A percentile compares a stretch with the other conserved stretches of the same genome.
These are phyloP conservation scores for Ploceus nigricollis DNA, from an alignment of 2,113 vertebrate genomes.

Conservation along the genomic window DNA sequence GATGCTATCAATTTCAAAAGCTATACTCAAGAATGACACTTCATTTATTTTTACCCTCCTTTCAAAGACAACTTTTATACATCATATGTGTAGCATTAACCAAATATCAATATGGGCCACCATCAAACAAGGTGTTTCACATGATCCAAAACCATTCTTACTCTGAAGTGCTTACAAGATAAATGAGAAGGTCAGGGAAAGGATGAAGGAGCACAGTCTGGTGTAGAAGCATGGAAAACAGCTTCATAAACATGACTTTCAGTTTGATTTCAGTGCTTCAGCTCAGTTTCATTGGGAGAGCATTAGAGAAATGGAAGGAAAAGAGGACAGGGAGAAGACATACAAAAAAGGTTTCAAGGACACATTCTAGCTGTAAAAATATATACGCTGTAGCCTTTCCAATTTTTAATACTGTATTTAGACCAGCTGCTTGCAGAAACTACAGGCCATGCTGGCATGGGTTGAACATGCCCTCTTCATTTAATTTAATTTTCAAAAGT, in stretches of 20 bases:
- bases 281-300: background rate
- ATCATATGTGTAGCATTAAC: background rate
- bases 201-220: background rate
- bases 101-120: constrained; percentile 7
- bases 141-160: background rate
- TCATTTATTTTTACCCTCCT: constrained; percentile 9
- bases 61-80: constrained; percentile 6
- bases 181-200: background rate
- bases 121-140: background rate
- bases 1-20: background rate
- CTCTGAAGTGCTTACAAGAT: background rate
- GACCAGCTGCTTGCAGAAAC: background rate
- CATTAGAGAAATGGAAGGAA: background rate
- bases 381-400: background rate
- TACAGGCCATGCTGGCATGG: background rate
- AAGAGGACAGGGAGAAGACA: background rate
- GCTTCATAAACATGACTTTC: background rate
- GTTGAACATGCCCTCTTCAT: background rate
- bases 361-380: background rate
- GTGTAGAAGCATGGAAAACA: background rate
- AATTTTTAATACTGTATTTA: background rate
- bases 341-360: background rate
- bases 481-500: background rate
- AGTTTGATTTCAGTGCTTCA: background rate
- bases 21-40: background rate